Evolutionary conservation across 2,797 vertebrate species (phyloP), one percentile per base, ranked within the genome.

Genomic region (Ptychobarbus kaznakovi): DNA sequence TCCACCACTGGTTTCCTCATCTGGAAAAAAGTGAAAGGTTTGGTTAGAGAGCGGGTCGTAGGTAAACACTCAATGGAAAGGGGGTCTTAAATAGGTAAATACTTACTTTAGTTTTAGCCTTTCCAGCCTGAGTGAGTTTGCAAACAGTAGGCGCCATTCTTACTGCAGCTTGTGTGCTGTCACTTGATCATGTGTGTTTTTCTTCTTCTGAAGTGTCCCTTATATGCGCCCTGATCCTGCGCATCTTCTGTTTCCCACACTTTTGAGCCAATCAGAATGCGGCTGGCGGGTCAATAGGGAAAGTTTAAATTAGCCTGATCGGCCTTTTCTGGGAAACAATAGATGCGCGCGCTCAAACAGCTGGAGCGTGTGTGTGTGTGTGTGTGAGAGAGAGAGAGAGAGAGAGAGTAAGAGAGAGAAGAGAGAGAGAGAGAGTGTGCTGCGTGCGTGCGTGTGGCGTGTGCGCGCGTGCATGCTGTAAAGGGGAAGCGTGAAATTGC

Each of bases 1-100:
- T 92, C 92, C 88, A 93, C 89, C 18, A 66, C 87, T 25, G 94
- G 94, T 83, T 95, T 94, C 61, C 94, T 93, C 46, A 94, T 51
- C 94, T 96, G 90, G n/a, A 46, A 83, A 90, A 81, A 79, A 80
- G 12, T 13, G 1, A 0, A 73, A 56, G 13, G 8, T 49, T 70
- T 28, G 22, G 68, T 84, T 32, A 81, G 15, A 65, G 22, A 11
- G 22, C 6, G 1, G 13, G 8, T n/a, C 13, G 11, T 4, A 20
- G 32, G 13, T 46, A 51, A 58, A 68, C 38, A 13, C 32, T 44
- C n/a, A 63, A 56, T 8, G n/a, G 3, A 65, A 42, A 42, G 42
- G 42, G 42, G n/a, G 25, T 66, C 63, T 66, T 16, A 66, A 65
- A 28, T 2, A 32, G 3, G 1, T 65, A 18, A 72, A 73, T 51